These are phyloP conservation scores for Ephialtes manifestator DNA, from an alignment of 2,888 invertebrate genomes.

Conservation along the genomic window DNA sequence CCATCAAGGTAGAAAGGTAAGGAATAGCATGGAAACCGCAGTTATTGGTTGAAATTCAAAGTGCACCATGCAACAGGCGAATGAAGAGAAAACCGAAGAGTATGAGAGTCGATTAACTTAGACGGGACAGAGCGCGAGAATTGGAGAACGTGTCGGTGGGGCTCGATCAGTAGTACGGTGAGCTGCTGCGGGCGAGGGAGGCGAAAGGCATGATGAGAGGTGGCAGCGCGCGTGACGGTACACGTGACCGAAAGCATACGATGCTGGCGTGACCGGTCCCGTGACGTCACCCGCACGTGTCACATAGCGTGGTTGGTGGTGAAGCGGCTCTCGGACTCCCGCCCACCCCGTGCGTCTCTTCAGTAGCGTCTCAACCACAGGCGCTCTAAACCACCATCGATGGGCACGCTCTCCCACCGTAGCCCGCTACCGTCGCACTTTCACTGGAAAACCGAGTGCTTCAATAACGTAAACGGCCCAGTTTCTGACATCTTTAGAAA, in stretches of 20 bases:
- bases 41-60: not conserved
- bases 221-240: slow-evolving; percentile 83
- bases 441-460: too few species aligned
- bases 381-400: not conserved
- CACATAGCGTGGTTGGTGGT: slow-evolving; percentile 82
- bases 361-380: slow-evolving; percentile 79
- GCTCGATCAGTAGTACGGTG: not conserved
- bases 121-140: not conserved
- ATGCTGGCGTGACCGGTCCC: slow-evolving; percentile 85
- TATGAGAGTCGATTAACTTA: not conserved
- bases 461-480: too few species aligned
- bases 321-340: slow-evolving; percentile 66
- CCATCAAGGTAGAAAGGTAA: too few species aligned
- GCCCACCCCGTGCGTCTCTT: slow-evolving; percentile 62
- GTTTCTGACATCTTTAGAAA: too few species aligned
- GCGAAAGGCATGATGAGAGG: slow-evolving; percentile 52
- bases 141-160: not conserved
- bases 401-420: too few species aligned
- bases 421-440: too few species aligned
- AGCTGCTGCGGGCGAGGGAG: not conserved
- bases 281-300: slow-evolving; percentile 86
- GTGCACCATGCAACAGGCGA: not conserved
- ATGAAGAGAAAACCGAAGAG: not conserved
- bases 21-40: too few species aligned
- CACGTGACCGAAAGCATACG: slow-evolving; percentile 85